These are phyloP conservation scores for Rhinogobio ventralis DNA, from an alignment of 2,797 vertebrate species.

Conservation along the genomic window DNA sequence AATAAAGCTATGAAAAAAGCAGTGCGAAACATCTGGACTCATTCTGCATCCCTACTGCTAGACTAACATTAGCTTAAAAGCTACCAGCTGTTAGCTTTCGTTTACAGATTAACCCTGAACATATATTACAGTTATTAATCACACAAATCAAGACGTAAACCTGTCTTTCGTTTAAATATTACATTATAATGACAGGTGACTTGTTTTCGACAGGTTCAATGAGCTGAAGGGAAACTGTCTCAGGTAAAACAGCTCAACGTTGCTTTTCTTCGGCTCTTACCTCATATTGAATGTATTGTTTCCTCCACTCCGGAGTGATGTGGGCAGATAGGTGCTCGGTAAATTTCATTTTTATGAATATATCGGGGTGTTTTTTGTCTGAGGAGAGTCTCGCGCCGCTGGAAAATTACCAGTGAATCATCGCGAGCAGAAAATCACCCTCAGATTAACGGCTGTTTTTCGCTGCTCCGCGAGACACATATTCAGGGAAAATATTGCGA, in stretches of 20 bases:
- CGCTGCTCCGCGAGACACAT: slow-evolving; percentile 30
- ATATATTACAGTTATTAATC: not conserved
- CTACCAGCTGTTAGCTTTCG: slow-evolving; percentile 27
- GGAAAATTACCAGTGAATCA: slow-evolving; percentile 53
- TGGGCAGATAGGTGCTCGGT: slow-evolving; percentile 97
- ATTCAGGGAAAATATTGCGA: not conserved
- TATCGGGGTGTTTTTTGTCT: not conserved
- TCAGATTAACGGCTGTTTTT: slow-evolving; percentile 46
- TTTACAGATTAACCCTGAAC: not conserved
- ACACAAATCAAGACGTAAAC: not conserved
- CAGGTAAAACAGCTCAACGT: not conserved
- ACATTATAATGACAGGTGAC: not conserved
- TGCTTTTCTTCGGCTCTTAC: slow-evolving; percentile 72
- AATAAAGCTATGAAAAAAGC: not conserved
- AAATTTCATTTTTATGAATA: slow-evolving; percentile 89
- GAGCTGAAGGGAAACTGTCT: not conserved
- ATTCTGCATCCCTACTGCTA: slow-evolving; percentile 12
- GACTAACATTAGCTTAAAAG: slow-evolving; percentile 9
- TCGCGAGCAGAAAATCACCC: slow-evolving; percentile 28
- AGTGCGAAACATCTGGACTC: not conserved
- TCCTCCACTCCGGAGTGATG: slow-evolving; percentile 99
- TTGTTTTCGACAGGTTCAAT: not conserved
- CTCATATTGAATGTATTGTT: slow-evolving; percentile 98
- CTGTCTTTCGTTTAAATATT: not conserved
- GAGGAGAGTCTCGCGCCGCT: slow-evolving; percentile 30